Evolutionary conservation across 1,140 invertebrate genomes (phyloP).

Genomic region (Drosophila sturtevanti): DNA sequence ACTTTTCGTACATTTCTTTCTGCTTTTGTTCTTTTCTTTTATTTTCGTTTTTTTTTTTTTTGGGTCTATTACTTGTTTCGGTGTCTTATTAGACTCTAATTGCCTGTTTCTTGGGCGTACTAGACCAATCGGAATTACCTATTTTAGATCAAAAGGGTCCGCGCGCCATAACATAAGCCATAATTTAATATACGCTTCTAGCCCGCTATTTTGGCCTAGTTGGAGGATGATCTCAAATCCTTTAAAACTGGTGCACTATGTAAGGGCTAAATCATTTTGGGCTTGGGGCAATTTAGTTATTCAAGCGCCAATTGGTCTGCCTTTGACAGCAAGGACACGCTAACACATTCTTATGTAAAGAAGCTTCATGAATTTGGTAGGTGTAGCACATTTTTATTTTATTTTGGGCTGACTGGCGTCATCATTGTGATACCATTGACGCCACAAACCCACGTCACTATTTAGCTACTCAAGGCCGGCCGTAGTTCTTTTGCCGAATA

Average conservation of each 20-base stretch:
- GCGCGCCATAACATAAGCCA: conserved; percentile 15
- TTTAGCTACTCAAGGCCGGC: conserved; percentile 39
- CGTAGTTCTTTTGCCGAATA: conserved; percentile 50
- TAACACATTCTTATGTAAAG: neutral
- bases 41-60: conserved; percentile 12
- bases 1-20: neutral
- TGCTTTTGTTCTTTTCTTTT: neutral
- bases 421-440: conserved; percentile 39
- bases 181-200: conserved; percentile 29
- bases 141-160: conserved; percentile 57
- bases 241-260: conserved; percentile 16
- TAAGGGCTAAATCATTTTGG: neutral
- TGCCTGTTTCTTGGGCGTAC: conserved; percentile 28
- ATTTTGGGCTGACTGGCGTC: conserved; percentile 37
- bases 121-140: conserved; percentile 36
- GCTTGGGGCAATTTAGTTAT: no score
- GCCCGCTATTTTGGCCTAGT: conserved; percentile 64
- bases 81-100: conserved; percentile 79
- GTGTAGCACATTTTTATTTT: conserved; percentile 12
- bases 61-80: conserved; percentile 73
- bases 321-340: conserved; percentile 21
- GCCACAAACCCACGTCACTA: conserved; percentile 24
- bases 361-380: conserved; percentile 20
- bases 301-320: conserved; percentile 40
- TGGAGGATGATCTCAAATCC: conserved; percentile 25